phyloP scores from a whole-genome alignment of 2,113 vertebrate genomes.

The Geothlypis trichas region DNA sequence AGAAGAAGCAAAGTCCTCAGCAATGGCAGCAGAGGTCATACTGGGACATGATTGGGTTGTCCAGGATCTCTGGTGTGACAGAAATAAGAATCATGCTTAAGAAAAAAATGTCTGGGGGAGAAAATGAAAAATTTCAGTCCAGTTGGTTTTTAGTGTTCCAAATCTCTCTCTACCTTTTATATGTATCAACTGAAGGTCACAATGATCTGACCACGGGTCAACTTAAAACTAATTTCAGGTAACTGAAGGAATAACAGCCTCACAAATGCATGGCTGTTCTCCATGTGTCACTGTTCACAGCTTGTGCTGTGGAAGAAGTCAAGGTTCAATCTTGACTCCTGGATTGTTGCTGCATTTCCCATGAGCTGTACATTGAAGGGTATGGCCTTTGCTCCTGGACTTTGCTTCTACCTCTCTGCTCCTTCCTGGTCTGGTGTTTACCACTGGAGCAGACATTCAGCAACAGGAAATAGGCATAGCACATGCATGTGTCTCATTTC shows the following conservation, averaged over 20 bases:
- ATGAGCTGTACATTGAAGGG: neutral
- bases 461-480: neutral
- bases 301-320: neutral
- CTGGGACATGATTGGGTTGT: neutral
- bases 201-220: neutral
- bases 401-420: neutral
- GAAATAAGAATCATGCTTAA: neutral
- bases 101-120: neutral
- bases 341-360: neutral
- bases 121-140: neutral
- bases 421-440: neutral
- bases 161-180: neutral
- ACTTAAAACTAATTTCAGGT: neutral
- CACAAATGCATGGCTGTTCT: neutral
- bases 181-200: neutral
- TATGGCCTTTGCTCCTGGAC: neutral
- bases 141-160: neutral
- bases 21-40: neutral
- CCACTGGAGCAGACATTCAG: rapidly evolving
- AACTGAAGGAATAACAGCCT: neutral
- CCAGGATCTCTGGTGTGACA: neutral
- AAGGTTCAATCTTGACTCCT: neutral
- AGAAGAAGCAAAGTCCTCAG: neutral
- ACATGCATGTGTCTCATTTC: neutral
- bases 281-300: neutral